phyloP scores from a whole-genome alignment of 2,797 vertebrate species.

The Pithecia hirsuta region DNA sequence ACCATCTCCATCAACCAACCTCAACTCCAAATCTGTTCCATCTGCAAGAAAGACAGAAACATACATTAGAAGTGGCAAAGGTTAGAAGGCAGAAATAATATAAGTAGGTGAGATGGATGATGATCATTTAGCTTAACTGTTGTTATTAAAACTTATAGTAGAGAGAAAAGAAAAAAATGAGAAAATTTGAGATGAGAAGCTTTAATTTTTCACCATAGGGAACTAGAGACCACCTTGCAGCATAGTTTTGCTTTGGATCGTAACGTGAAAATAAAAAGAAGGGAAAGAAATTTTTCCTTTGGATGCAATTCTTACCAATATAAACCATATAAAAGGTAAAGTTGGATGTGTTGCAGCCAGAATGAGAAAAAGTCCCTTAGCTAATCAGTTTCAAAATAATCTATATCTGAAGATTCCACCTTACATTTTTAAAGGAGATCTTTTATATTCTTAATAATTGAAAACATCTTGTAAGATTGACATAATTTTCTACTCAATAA shows the following conservation, averaged over 20 bases:
- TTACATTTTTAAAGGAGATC: not conserved
- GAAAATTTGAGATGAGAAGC: not conserved
- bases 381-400: not conserved
- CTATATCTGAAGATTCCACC: not conserved
- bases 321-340: not conserved
- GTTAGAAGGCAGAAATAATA: not conserved
- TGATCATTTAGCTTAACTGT: not conserved
- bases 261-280: not conserved
- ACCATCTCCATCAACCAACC: constrained; percentile 63
- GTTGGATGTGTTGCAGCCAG: not conserved
- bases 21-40: constrained; percentile 72
- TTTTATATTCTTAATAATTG: not conserved
- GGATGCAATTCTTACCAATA: not conserved
- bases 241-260: not conserved
- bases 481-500: not conserved
- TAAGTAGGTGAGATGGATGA: not conserved
- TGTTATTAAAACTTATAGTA: not conserved
- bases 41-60: not conserved
- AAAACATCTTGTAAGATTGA: not conserved
- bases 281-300: not conserved
- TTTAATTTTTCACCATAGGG: not conserved
- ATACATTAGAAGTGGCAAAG: not conserved
- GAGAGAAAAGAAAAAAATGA: not conserved
- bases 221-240: not conserved
- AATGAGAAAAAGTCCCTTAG: not conserved